Evolutionary conservation across 2,797 vertebrate species (phyloP), one percentile per base, ranked within the genome.

Genomic region (Onychomys torridus): DNA sequence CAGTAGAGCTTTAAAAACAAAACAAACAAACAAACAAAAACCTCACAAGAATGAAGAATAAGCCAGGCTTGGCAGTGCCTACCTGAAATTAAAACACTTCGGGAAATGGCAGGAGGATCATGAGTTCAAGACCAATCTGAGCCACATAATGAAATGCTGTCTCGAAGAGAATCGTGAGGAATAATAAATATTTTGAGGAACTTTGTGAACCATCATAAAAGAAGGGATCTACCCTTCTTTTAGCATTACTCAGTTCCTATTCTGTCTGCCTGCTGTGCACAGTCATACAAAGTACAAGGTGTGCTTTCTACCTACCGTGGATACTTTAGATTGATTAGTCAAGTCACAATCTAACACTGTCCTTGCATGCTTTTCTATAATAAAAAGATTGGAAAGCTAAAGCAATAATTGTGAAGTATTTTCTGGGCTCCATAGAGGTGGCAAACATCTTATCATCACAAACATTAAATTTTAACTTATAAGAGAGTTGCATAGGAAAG

Each of bases 331-430:
- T 63, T 81, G 17, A 21, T 65, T 32, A 73, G 14, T 67, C 43
- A 82, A 34, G 8, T 25, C 6, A 5, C 55, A 67, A 13, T 27
- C 27, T 81, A 49, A 13, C 61, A 61, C 10, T 43, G 23, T 52
- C 84, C 16, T n/a, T 67, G n/a, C 4, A 17, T 76, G 40, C 21
- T 85, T 59, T 94, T 76, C n/a, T 77, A 87, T 77, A 90, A 49
- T 63, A 57, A 40, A 92, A 76, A 59, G 46, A 6, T 25, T 95
- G 34, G 61, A 91, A 81, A 90, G 12, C 32, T 88, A 77, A 94
- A n/a, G 6, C 49, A 86, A 89, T 61, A 67, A 1, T 89, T 89
- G 16, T 14, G 29, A 89, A 94, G 49, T 37, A 25, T 65, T 81
- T 88, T 21, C 46, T 87, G 4, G 37, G 32, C 17, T 82, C 29